These are phyloP conservation scores for Mellilla xanthometata DNA, from an alignment of 2,888 invertebrate genomes.

Conservation along the genomic window DNA sequence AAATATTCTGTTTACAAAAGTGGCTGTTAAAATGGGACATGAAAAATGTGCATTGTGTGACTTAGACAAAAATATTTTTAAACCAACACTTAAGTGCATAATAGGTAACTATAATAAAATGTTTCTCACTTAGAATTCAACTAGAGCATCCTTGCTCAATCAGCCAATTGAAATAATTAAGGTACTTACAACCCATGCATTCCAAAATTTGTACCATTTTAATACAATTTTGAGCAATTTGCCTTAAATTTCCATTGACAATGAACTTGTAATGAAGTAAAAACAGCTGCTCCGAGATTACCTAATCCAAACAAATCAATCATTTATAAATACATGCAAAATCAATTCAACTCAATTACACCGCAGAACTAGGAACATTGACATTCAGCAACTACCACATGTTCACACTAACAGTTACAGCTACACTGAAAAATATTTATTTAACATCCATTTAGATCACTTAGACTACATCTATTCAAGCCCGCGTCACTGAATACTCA, in stretches of 20 bases:
- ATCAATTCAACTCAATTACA: conserved; percentile 50
- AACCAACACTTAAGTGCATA: conserved; percentile 49
- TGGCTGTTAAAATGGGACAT: conserved; percentile 6
- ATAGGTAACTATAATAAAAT: conserved; percentile 60
- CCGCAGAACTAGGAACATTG: conserved; percentile 63
- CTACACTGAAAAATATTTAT: conserved; percentile 64
- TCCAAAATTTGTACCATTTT: conserved; percentile 49
- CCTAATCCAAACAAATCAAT: conserved; percentile 31
- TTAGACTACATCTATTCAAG: conserved; percentile 52
- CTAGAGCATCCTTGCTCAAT: neutral
- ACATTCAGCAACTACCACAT: conserved; percentile 50
- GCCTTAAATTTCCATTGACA: conserved; percentile 34
- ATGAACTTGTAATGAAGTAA: no score
- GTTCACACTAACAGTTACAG: conserved; percentile 50
- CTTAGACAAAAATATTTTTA: conserved; percentile 60
- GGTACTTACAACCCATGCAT: conserved; percentile 15
- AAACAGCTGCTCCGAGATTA: conserved; percentile 42
- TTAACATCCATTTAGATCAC: conserved; percentile 57
- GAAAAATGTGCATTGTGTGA: conserved; percentile 49
- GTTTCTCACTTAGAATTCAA: conserved; percentile 33
- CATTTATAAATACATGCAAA: conserved; percentile 49
- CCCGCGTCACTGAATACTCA: conserved; percentile 34
- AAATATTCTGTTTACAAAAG: neutral
- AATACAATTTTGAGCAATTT: conserved; percentile 59
- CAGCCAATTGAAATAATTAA: neutral